Evolutionary conservation across 2,888 invertebrate species (phyloP), one percentile per base, ranked within the genome.

Genomic region (Orgyia antiqua): DNA sequence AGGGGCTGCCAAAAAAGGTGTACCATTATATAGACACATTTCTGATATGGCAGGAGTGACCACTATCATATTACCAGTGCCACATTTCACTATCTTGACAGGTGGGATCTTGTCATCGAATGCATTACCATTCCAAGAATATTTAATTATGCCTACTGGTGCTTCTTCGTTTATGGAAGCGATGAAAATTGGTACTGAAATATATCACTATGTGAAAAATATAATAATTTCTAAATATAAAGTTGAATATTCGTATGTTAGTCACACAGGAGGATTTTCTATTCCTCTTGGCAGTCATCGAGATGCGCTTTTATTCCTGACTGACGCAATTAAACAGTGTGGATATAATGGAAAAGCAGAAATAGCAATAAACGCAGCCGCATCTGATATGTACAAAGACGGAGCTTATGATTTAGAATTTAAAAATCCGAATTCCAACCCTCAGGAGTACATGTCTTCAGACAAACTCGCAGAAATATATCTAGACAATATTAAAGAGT

Each of bases 91-190:
- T 63, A 95, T 98, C 9, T 95, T 99, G 75, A 98, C 97, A 57
- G 99, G 99, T 31, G 99, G 99, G 11, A 93, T 93, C 11, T 95
- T 99, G 58, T 96, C 99, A 48, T 98, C 97, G 34, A 99, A 99
- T 82, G 97, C 96, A 64, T 78, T 97, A 52, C 96, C 96, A 31
- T 96, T 97, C 92, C 96, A 96, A 78, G 97, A 98, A 78, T 98
- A 98, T 82, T 93, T 93, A 90, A 93, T 98, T 51, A 88, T 98
- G 54, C 97, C 97, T 12, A 94, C 94, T 29, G 98, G 99, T 17
- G 99, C 98, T 8, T 64, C 89, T 2, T 92, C 91, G 20, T 99
- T 99, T 84, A 90, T 92, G 4, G 98, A 99, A 67, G 99, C 98
- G 11, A 97, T 99, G 97, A 94, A 93, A 68, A 98, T 99, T 89